A percentile compares a stretch with the other conserved stretches of the same genome.
These are phyloP conservation scores for Coptodon bakossiorum DNA, from an alignment of 2,113 vertebrate species.

Conservation along the genomic window DNA sequence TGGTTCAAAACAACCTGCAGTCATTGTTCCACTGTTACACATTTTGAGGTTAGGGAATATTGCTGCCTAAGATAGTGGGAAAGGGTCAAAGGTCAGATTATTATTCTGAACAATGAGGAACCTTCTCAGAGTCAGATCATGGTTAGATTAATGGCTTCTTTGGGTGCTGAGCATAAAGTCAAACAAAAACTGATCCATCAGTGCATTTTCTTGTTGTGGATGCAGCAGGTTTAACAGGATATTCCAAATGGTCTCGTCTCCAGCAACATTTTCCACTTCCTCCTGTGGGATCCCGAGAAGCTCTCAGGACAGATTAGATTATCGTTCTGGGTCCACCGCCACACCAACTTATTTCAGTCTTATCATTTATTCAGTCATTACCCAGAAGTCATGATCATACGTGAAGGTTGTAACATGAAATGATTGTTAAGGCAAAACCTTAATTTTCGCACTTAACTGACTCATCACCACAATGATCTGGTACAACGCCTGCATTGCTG, in stretches of 20 bases:
- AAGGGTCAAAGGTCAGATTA: not conserved
- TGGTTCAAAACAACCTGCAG: not conserved
- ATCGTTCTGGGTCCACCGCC: rapidly evolving
- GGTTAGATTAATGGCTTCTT: rapidly evolving
- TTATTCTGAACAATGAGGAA: not conserved
- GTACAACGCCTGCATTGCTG: not conserved
- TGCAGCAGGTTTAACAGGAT: not conserved
- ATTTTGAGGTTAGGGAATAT: not conserved
- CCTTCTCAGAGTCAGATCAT: not conserved
- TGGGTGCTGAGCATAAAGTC: not conserved
- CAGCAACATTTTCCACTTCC: not conserved
- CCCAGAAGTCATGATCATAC: not conserved
- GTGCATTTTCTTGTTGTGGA: not conserved
- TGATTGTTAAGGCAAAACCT: not conserved
- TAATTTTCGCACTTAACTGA: not conserved
- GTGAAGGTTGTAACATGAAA: not conserved
- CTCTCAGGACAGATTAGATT: not conserved
- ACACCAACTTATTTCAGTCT: not conserved
- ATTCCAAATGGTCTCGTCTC: not conserved
- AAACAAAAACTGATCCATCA: not conserved
- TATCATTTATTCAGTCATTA: not conserved
- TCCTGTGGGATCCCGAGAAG: not conserved
- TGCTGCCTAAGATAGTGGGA: not conserved
- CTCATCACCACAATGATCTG: not conserved
- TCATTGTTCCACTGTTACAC: not conserved